phyloP scores from a whole-genome alignment of 2,888 invertebrate species.

The Drosophila borborema region DNA sequence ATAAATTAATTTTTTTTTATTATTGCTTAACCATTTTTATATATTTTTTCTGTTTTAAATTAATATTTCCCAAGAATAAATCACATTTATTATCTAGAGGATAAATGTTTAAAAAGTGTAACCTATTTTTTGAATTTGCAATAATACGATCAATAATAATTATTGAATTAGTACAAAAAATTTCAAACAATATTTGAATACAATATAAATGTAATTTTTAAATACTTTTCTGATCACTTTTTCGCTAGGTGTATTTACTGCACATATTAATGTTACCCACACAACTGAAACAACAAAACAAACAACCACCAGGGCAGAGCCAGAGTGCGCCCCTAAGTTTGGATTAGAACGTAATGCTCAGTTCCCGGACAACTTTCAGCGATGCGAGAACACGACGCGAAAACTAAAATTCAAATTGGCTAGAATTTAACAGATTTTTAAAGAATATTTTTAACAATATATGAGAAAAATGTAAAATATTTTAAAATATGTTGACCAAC shows the following conservation, averaged over 20 bases:
- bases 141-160: too few relatives aligned
- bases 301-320: constrained; percentile 57
- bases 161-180: too few relatives aligned
- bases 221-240: background rate
- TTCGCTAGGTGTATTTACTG: constrained; percentile 16
- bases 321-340: constrained; percentile 56
- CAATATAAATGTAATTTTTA: too few relatives aligned
- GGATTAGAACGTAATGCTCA: constrained; percentile 71
- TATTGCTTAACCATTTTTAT: too few relatives aligned
- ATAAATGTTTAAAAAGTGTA: too few relatives aligned
- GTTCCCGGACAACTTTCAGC: constrained; percentile 77
- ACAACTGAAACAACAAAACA: constrained; percentile 30
- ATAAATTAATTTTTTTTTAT: too few relatives aligned
- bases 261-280: constrained; percentile 8
- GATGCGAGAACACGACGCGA: constrained; percentile 58
- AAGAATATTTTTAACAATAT: background rate
- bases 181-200: too few relatives aligned
- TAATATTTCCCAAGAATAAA: too few relatives aligned
- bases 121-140: too few relatives aligned
- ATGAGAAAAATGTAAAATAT: background rate
- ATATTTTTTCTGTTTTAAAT: too few relatives aligned
- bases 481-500: background rate
- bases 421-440: background rate
- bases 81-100: too few relatives aligned
- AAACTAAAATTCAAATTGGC: background rate